Evolutionary conservation across 2,113 vertebrate genomes (phyloP).

Genomic region (Leptobrachium leishanense): DNA sequence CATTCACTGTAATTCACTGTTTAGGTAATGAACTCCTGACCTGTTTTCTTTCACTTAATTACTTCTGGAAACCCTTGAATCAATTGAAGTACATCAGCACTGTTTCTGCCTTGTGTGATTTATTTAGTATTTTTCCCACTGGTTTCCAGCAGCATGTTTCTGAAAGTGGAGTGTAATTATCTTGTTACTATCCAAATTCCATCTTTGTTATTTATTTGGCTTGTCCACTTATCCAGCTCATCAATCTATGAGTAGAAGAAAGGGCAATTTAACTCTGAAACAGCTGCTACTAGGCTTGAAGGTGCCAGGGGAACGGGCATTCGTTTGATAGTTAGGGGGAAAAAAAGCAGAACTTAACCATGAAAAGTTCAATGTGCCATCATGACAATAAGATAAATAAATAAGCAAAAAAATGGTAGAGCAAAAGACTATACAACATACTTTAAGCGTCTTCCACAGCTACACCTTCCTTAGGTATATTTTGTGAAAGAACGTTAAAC

Average conservation of each 20-base stretch:
- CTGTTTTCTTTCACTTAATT: slow-evolving; percentile 10
- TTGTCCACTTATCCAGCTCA: slow-evolving; percentile 38
- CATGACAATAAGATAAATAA: too few species aligned
- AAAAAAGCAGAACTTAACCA: too few species aligned
- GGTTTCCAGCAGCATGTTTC: slow-evolving; percentile 29
- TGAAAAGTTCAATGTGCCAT: too few species aligned
- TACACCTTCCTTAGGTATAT: too few species aligned
- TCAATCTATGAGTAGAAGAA: slow-evolving; percentile 21
- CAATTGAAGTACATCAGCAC: slow-evolving; percentile 29
- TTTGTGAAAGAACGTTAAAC: too few species aligned
- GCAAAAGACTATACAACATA: too few species aligned
- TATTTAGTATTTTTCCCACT: slow-evolving; percentile 41
- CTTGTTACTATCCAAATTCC: slow-evolving; percentile 40
- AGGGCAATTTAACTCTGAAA: slow-evolving; percentile 1
- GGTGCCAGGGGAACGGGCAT: too few species aligned
- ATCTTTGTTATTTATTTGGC: slow-evolving; percentile 43
- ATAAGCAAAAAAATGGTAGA: too few species aligned
- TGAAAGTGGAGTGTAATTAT: slow-evolving; percentile 39
- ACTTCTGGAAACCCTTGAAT: slow-evolving; percentile 28
- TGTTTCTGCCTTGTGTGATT: slow-evolving; percentile 22
- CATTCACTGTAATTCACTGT: too few species aligned
- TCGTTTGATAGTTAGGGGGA: too few species aligned
- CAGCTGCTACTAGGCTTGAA: background rate
- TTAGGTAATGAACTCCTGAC: background rate
- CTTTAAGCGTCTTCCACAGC: too few species aligned